Conservation (phyloP, 2,888 invertebrate genomes). For the Petrolisthes cinctipes region DNA sequence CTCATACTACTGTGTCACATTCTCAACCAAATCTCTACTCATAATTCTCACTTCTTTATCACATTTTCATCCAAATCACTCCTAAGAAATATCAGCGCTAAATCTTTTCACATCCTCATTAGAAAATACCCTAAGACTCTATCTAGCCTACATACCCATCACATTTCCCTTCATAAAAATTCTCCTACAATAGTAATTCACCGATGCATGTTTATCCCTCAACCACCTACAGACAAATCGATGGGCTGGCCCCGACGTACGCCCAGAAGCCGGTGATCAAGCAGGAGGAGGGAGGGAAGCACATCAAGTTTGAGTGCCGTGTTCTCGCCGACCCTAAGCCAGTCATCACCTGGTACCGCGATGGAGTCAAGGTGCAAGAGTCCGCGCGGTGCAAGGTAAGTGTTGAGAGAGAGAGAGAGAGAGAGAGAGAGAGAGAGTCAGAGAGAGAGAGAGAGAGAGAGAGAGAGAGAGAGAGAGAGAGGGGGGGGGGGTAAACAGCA, state of each 20-base stretch:
- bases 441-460: too few species aligned
- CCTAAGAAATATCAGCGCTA: too few species aligned
- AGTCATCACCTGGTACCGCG: conserved; percentile 90
- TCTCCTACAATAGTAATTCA: not conserved
- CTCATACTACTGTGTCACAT: too few species aligned
- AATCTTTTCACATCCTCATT: too few species aligned
- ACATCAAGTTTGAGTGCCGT: conserved; percentile 92
- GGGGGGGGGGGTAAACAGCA: not conserved
- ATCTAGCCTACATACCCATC: not conserved
- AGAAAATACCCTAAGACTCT: too few species aligned
- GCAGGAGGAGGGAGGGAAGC: conserved; percentile 95
- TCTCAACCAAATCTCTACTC: too few species aligned
- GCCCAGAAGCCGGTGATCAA: conserved; percentile 97
- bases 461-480: too few species aligned
- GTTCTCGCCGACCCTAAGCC: conserved; percentile 94
- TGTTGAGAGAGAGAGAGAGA: not conserved
- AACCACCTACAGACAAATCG: conserved; percentile 84
- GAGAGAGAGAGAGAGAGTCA: too few species aligned
- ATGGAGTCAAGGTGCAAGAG: conserved; percentile 84
- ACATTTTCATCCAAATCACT: too few species aligned
- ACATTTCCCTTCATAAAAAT: not conserved
- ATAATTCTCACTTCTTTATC: too few species aligned
- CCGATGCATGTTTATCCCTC: not conserved
- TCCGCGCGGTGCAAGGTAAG: conserved; percentile 87
- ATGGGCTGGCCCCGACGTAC: conserved; percentile 97